A percentile compares a stretch with the other conserved stretches of the same genome.
Conservation (phyloP, 2,888 invertebrate genomes). For the Eulithis testata region DNA sequence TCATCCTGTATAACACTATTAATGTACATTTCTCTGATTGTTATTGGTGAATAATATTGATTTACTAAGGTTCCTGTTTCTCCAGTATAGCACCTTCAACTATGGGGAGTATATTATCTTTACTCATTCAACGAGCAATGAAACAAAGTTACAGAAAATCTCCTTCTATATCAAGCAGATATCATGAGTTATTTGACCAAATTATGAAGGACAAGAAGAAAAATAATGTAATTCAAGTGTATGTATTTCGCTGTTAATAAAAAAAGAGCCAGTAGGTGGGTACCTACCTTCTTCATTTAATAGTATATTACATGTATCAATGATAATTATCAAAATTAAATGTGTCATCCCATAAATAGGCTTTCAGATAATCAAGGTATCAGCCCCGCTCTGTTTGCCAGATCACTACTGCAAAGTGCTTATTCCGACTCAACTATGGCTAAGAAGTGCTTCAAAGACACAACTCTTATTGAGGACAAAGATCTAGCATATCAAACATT, state of each 20-base stretch:
- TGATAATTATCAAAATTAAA: no score
- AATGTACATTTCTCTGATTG: no score
- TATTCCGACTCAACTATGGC: slow-evolving; percentile 71
- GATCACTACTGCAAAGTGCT: slow-evolving; percentile 77
- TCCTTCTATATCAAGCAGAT: slow-evolving; percentile 82
- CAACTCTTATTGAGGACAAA: slow-evolving; percentile 88
- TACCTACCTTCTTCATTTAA: no score
- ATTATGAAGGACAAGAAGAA: slow-evolving; percentile 76
- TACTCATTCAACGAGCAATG: slow-evolving; percentile 87
- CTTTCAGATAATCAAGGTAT: slow-evolving; percentile 74
- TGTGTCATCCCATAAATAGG: slow-evolving; percentile 45
- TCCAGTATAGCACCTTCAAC: slow-evolving; percentile 85
- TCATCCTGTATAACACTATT: no score
- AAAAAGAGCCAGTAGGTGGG: no score
- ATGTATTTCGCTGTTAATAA: slow-evolving; percentile 57
- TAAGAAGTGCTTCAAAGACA: slow-evolving; percentile 87
- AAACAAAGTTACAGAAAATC: slow-evolving; percentile 86
- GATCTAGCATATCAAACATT: slow-evolving; percentile 90
- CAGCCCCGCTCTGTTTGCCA: slow-evolving; percentile 74
- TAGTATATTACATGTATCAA: no score
- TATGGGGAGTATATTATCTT: slow-evolving; percentile 88
- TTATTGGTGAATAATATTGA: no score
- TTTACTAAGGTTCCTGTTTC: slow-evolving; percentile 14
- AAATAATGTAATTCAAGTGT: slow-evolving; percentile 86
- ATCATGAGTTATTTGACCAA: slow-evolving; percentile 82